Evolutionary conservation across 1,140 invertebrate species (phyloP), one percentile per base, ranked within the genome.

Genomic region (Neoseiulus cucumeris): DNA sequence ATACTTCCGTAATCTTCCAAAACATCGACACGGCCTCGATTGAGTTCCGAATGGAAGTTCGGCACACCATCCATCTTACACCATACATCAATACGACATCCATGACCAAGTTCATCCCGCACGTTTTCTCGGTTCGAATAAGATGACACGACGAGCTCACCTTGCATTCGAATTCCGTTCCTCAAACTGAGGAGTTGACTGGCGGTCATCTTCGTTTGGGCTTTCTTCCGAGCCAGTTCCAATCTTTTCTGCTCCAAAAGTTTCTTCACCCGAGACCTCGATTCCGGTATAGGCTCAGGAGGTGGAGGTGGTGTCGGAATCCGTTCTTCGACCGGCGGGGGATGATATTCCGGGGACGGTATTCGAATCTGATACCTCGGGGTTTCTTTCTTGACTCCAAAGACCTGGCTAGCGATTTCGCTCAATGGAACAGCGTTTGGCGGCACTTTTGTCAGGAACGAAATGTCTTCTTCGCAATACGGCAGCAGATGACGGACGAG

Each of bases 301-400:
- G 51, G 25, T 12, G 51, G 51, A 14, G 51, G 51, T 14, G 51
- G 51, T 5, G 51, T 59, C 51, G 25, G 25, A 18, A 33, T 14
- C 17, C 51, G 14, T 20, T 25, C 51, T 25, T 29, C 51, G 25
- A 33, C 14, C 51, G 51, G 51, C 33, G 51, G 51, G 14, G 22
- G 51, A 14, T 25, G 51, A 59, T 59, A 59, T 59, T 59, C 51
- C 14, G 51, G 51, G 5, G 51, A 59, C 25, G 51, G 51, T 17
- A 59, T 59, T 20, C 51, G 33, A 39, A 39, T 39, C 33, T 39
- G 14, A 59, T 59, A 59, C 22, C 33, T n/a, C 14, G 51, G 51
- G 25, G 25, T 25, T 9, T 25, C 51, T 59, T 25, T 20, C 33
- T 59, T 33, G 51, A 25, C 22, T 20, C 51, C 51, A 59, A 29